A percentile compares a stretch with the other conserved stretches of the same genome.
Evolutionary conservation across 2,113 vertebrate genomes (phyloP).

Genomic region (Ceyx margarethae): DNA sequence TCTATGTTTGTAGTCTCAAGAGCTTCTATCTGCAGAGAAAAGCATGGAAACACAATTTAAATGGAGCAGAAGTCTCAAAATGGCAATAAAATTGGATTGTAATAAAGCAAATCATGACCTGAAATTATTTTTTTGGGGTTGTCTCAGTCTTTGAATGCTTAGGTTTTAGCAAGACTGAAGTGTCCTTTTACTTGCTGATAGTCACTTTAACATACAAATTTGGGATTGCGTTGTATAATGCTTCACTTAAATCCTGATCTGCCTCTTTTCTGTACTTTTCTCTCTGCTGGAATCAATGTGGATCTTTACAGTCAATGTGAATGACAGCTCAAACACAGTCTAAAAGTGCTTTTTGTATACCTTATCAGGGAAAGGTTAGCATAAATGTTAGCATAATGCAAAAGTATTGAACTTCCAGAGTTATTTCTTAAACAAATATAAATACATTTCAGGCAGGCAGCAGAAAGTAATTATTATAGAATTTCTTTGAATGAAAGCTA

Average conservation of each 20-base stretch:
- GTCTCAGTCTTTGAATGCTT: not conserved
- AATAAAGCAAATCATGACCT: not conserved
- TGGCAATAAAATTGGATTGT: not conserved
- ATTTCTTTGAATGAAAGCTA: slow-evolving; percentile 20
- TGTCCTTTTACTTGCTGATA: not conserved
- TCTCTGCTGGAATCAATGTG: not conserved
- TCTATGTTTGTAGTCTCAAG: not conserved
- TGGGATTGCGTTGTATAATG: not conserved
- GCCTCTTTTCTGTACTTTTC: not conserved
- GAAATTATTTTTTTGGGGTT: not conserved
- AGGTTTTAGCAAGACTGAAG: not conserved
- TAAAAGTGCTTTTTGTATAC: not conserved
- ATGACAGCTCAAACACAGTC: not conserved
- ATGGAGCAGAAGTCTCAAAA: not conserved
- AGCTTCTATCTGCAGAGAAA: not conserved
- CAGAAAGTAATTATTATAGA: not conserved
- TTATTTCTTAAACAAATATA: not conserved
- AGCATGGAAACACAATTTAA: not conserved
- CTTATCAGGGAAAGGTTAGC: not conserved
- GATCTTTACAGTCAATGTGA: not conserved
- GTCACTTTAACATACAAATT: not conserved
- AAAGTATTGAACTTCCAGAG: not conserved
- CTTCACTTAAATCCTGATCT: not conserved
- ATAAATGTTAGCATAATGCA: not conserved
- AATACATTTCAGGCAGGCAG: not conserved